Evolutionary conservation across 2,888 invertebrate species (phyloP), one percentile per base, ranked within the genome.

Genomic region (Pteria penguin): DNA sequence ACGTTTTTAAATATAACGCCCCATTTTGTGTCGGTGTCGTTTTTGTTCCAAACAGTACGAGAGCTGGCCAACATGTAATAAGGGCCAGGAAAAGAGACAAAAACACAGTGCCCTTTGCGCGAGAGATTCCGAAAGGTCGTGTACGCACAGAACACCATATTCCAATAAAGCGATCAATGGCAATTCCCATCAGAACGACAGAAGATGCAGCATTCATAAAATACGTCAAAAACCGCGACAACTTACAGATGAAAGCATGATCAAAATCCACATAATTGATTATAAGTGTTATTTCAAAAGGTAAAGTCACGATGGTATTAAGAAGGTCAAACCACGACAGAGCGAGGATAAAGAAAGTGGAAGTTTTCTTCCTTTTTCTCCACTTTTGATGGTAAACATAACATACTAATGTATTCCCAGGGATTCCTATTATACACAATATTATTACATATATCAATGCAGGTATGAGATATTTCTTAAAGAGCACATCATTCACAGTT

Each of bases 31-130:
- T 27, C 73, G 79, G 18, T 8, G 81, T 62, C 1, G 80, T 80
- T 11, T 58, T 75, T 1, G 83, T 85, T 31, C 86, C 87, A 67
- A 86, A 88, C 0, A 88, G 74, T 2, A 86, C 58, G 11, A 88
- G 61, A 22, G 86, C 80, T 0, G 88, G 87, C 67, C 79, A 76
- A 11, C 85, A 82, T 3, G 83, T 72, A 1, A 75, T 8, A 18
- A 80, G 63, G 4, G 86, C 79, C 26, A 86, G 52, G 0, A 78
- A 29, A 8, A 69, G 71, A 0, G 82, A 74, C 4, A 75, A 3
- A 5, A 70, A 31, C 18, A 72, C 33, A 18, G 68, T 60, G 1
- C 32, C 5, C 29, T 73, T 77, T 4, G 76, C 69, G 52, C 61
- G 24, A 36, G 45, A 60, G 18, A 73, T 67, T 54, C 67, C 61